Percentiles rank a stretch among this genome's conserved stretches.
Conservation (phyloP, 2,113 vertebrate species). For the Okapia johnstoni region DNA sequence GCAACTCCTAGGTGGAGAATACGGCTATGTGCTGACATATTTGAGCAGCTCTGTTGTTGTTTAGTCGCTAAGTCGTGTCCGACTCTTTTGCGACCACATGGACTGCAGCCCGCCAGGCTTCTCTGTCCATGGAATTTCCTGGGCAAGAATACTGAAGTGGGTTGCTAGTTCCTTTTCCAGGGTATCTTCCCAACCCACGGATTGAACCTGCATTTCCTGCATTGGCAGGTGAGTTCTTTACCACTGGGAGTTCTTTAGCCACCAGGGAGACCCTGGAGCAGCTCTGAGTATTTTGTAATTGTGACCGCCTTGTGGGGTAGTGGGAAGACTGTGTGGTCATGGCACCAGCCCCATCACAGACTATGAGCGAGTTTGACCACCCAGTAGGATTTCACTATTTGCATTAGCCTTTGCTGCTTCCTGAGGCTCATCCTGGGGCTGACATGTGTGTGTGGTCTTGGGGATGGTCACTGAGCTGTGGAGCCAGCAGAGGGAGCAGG, state of each 20-base stretch:
- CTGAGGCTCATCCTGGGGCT: neutral
- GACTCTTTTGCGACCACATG: neutral
- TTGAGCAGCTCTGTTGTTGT: neutral
- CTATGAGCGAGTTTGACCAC: neutral
- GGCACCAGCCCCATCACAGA: neutral
- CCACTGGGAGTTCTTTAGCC: neutral
- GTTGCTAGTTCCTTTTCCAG: neutral
- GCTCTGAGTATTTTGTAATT: neutral
- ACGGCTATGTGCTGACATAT: neutral
- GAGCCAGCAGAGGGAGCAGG: constrained; percentile 64
- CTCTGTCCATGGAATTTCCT: neutral
- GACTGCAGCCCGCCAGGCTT: neutral
- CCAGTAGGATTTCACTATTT: neutral
- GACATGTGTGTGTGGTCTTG: fast-evolving
- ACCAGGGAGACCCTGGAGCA: neutral
- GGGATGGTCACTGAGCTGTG: constrained; percentile 11
- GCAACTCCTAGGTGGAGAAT: neutral
- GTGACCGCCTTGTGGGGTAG: neutral
- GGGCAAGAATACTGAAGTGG: neutral
- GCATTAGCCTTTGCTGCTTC: neutral
- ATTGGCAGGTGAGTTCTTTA: neutral
- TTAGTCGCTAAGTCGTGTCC: neutral
- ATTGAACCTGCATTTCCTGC: neutral
- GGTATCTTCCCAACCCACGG: neutral
- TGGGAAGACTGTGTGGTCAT: neutral